Base-by-base conservation (phyloP, 2,888 invertebrate genomes). In the Stegophylla sp. region DNA sequence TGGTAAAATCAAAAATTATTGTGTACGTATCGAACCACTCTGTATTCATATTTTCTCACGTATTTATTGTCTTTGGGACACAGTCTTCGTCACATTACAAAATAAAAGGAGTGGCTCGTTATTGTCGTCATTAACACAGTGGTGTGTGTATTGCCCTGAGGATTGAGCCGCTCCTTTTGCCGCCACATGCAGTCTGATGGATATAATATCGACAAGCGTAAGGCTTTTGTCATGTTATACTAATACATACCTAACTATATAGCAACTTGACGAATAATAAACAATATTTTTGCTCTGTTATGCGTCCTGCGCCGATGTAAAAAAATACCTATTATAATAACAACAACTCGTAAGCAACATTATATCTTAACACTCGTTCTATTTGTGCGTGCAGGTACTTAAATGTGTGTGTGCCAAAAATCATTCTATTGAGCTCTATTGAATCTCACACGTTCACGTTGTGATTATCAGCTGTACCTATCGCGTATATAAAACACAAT, bases 81-180 rank as follows among this genome's bases (percentile, higher is more conserved):
- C n/a, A n/a, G n/a, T n/a, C n/a, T n/a, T 59, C 59, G 59, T 59
- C 59, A 59, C 15, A 53, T 34, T 34, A 34, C n/a, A 56, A 34
- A 34, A 51, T 41, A 43, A 10, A 43, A 56, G 72, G 72, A 72
- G 56, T 56, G 43, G 72, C 28, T 28, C 20, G 13, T 43, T 7
- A 34, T 34, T 7, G 64, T 15, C 34, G 12, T 28, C 0, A n/a
- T 41, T 23, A 9, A 45, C 45, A 34, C 34, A 34, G 34, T 7
- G 34, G 34, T 7, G 34, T 23, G 20, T 20, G 28, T n/a, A 51
- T 48, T 48, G 28, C 69, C 69, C 69, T 20, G 13, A 51, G 51
- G 34, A 69, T 15, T 45, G 23, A 45, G 20, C 69, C 69, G 69
- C 69, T 69, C 69, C 69, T 34, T 17, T 59, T 10, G 61, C 7